A percentile compares a stretch with the other conserved stretches of the same genome.
Evolutionary conservation across 2,797 vertebrate species (phyloP).

Genomic region (Gobionotothen gibberifrons): DNA sequence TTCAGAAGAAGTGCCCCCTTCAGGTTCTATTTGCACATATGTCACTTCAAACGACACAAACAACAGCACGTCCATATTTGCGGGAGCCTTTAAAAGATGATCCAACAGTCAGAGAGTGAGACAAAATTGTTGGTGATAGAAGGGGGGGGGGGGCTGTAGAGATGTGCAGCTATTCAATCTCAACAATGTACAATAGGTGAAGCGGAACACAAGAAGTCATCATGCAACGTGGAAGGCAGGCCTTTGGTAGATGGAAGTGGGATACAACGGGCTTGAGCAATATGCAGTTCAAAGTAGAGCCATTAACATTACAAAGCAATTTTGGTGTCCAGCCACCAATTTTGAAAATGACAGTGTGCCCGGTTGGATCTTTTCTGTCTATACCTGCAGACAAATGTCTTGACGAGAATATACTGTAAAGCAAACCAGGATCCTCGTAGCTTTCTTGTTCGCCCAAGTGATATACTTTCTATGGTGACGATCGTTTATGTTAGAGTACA

Average conservation of each 20-base stretch:
- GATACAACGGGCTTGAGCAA: not conserved
- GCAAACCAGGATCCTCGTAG: not conserved
- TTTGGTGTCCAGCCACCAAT: not conserved
- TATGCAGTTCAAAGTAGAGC: constrained; percentile 1
- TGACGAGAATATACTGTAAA: not conserved
- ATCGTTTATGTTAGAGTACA: not conserved
- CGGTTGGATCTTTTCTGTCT: not conserved
- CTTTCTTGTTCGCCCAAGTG: not conserved
- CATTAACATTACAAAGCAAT: constrained; percentile 13
- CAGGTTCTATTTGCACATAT: constrained; percentile 6
- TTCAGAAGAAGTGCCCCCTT: not conserved
- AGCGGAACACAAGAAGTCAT: not conserved
- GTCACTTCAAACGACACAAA: constrained; percentile 1
- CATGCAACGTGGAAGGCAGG: not conserved
- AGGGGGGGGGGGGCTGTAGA: not conserved
- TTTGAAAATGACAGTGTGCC: not conserved
- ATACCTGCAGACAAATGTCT: not conserved
- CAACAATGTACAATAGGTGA: not conserved
- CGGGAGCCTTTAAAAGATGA: not conserved
- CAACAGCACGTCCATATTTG: not conserved
- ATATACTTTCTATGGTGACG: not conserved
- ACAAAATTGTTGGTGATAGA: not conserved
- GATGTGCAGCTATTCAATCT: constrained; percentile 25
- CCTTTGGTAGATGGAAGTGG: constrained; percentile 7
- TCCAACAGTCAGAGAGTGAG: not conserved